These are phyloP conservation scores for Eupithecia abbreviata DNA, from an alignment of 2,888 invertebrate genomes.

Conservation along the genomic window DNA sequence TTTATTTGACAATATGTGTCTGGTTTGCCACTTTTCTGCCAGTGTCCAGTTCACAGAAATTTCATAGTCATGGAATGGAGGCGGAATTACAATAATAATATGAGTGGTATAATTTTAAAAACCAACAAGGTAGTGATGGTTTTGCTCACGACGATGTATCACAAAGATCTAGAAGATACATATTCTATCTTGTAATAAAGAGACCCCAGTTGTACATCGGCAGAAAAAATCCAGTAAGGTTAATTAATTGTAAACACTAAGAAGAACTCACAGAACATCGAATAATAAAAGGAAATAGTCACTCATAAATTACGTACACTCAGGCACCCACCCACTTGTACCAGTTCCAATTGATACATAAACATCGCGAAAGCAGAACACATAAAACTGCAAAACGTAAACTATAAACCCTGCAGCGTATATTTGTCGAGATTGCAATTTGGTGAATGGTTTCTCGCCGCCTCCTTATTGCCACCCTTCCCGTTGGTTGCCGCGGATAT, in stretches of 20 bases:
- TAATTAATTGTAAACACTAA: not conserved
- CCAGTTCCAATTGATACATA: not conserved
- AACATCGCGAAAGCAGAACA: constrained; percentile 33
- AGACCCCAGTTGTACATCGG: too few relatives aligned
- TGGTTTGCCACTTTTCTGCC: too few relatives aligned
- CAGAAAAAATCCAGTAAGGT: too few relatives aligned
- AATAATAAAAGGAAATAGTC: not conserved
- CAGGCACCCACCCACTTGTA: not conserved
- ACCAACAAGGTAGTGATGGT: too few relatives aligned
- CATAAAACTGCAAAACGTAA: constrained; percentile 37
- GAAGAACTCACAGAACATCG: not conserved
- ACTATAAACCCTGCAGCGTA: constrained; percentile 37
- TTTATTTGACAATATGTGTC: too few relatives aligned
- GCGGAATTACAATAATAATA: too few relatives aligned
- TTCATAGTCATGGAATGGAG: too few relatives aligned
- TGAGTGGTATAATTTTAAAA: too few relatives aligned
- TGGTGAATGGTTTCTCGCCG: constrained; percentile 29
- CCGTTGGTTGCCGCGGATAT: constrained; percentile 4
- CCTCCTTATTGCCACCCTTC: constrained; percentile 31
- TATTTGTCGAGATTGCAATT: constrained; percentile 38
- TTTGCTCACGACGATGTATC: too few relatives aligned
- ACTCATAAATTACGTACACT: not conserved
- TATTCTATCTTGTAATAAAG: too few relatives aligned
- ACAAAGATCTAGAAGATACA: too few relatives aligned
- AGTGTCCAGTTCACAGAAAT: too few relatives aligned